phyloP scores from a whole-genome alignment of 1,140 invertebrate genomes.

The Apis laboriosa region DNA sequence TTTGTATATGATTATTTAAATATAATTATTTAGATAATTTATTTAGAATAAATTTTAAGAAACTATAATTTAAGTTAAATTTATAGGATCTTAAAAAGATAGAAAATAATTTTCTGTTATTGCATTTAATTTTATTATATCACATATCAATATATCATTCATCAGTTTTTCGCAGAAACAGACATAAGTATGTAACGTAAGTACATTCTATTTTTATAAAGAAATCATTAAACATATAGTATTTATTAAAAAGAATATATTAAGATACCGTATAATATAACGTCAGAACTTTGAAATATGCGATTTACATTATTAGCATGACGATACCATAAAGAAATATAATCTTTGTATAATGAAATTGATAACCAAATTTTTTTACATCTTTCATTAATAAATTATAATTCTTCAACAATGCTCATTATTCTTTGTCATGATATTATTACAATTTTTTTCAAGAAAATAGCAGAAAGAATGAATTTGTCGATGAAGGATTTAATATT shows the following conservation, averaged over 20 bases:
- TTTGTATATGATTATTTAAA: no score
- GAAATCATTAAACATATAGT: background rate
- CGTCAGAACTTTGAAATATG: background rate
- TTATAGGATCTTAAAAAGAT: background rate
- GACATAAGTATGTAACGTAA: background rate
- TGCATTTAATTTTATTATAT: background rate
- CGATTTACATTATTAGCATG: background rate
- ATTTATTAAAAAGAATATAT: background rate
- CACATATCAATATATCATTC: no score
- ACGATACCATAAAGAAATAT: background rate
- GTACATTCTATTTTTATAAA: background rate
- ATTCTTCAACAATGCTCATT: background rate
- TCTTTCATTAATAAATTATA: background rate
- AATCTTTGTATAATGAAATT: conserved; percentile 4
- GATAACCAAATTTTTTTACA: background rate
- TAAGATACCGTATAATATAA: background rate
- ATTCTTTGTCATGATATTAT: background rate
- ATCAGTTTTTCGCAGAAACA: background rate
- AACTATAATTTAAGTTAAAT: background rate
- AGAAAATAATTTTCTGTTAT: background rate
- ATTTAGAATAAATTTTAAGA: background rate
- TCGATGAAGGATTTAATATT: background rate
- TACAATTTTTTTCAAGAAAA: background rate
- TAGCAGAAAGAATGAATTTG: background rate
- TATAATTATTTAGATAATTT: no score